Conservation (phyloP, 2,888 invertebrate genomes). For the Oeneis ivallda region DNA sequence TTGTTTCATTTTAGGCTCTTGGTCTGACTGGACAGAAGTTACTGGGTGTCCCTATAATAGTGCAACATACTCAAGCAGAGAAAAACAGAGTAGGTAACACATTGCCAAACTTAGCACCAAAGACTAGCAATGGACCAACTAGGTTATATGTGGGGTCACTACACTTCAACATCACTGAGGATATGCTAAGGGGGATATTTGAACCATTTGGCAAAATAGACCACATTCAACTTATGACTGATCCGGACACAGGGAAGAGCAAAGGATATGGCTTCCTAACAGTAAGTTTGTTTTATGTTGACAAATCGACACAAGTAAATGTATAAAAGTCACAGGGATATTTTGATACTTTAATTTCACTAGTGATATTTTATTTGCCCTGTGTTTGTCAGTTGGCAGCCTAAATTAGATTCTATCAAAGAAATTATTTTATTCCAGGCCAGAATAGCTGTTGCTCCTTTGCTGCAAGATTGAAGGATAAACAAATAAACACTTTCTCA, state of each 20-base stretch:
- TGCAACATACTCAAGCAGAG: slow-evolving; percentile 98
- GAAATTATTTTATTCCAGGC: no score
- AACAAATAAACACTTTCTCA: no score
- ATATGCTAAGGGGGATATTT: slow-evolving; percentile 98
- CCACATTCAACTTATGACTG: slow-evolving; percentile 96
- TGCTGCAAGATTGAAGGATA: no score
- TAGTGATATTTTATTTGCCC: no score
- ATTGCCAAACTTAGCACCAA: slow-evolving; percentile 91
- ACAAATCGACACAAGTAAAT: no score
- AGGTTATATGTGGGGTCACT: slow-evolving; percentile 98
- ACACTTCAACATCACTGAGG: slow-evolving; percentile 99
- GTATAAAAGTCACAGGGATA: no score
- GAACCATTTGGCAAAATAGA: slow-evolving; percentile 99
- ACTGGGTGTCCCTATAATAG: slow-evolving; percentile 97
- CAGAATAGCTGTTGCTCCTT: no score
- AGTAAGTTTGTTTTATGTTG: slow-evolving; percentile 79
- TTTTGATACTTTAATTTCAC: no score
- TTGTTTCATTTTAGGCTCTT: slow-evolving; percentile 85
- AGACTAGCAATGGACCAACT: slow-evolving; percentile 96
- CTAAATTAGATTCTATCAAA: no score
- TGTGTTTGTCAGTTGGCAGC: no score
- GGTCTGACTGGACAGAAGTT: slow-evolving; percentile 97
- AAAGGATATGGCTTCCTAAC: slow-evolving; percentile 99
- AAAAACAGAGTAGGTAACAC: slow-evolving; percentile 96
- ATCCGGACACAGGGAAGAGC: slow-evolving; percentile 96